These are phyloP conservation scores for Galerucella nymphaeae DNA, from an alignment of 2,888 invertebrate species.

Conservation along the genomic window DNA sequence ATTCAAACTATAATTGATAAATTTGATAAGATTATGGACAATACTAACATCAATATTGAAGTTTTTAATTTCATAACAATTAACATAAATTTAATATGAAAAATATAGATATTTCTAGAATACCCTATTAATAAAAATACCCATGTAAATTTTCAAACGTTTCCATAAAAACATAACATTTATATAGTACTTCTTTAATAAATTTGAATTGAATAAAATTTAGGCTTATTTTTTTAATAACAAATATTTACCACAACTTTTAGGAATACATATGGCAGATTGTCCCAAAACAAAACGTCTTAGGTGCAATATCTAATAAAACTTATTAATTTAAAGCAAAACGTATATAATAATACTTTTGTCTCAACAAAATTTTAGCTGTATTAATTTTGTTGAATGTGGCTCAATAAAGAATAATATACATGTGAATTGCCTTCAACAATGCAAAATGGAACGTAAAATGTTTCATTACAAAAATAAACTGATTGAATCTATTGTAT, in stretches of 20 bases:
- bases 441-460: slow-evolving; percentile 58
- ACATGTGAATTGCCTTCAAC: slow-evolving; percentile 59
- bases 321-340: slow-evolving; percentile 14
- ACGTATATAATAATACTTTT: slow-evolving; percentile 24
- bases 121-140: slow-evolving; percentile 23
- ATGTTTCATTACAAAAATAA: background rate
- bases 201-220: background rate
- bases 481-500: background rate
- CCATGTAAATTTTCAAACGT: slow-evolving; percentile 32
- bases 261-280: background rate
- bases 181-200: background rate
- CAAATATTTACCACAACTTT: slow-evolving; percentile 21
- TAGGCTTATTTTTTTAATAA: background rate
- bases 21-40: background rate
- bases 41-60: slow-evolving; percentile 1
- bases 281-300: slow-evolving; percentile 27
- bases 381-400: slow-evolving; percentile 49
- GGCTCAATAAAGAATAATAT: slow-evolving; percentile 54
- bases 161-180: slow-evolving; percentile 24
- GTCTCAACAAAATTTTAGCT: slow-evolving; percentile 37
- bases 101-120: slow-evolving; percentile 20
- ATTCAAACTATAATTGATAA: background rate
- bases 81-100: background rate
- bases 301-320: slow-evolving; percentile 27
- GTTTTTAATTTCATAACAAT: background rate